These are phyloP conservation scores for Meiosimyza platycephala DNA, from an alignment of 2,888 invertebrate species.

Conservation along the genomic window DNA sequence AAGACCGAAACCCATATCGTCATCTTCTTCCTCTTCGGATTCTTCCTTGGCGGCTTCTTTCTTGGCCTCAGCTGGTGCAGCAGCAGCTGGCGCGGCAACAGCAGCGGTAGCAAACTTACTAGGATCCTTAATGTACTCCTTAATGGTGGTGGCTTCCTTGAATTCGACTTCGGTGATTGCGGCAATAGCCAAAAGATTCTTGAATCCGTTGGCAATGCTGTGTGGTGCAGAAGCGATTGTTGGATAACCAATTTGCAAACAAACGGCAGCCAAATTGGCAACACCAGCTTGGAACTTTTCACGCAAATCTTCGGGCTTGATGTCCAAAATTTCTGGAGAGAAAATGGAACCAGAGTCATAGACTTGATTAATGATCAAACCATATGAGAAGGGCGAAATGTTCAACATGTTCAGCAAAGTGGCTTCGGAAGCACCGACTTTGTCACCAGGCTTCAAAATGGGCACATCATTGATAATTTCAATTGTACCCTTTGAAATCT, in stretches of 20 bases:
- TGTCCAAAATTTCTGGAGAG: constrained; percentile 96
- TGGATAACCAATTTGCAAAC: constrained; percentile 94
- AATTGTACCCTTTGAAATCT: constrained; percentile 99
- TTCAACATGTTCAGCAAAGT: constrained; percentile 99
- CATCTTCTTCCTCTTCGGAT: constrained; percentile 84
- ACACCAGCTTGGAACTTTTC: constrained; percentile 93
- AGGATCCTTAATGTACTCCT: constrained; percentile 95
- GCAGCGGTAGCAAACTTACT: constrained; percentile 86
- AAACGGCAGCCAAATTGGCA: constrained; percentile 92
- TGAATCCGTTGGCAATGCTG: constrained; percentile 97
- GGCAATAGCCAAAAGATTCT: constrained; percentile 96
- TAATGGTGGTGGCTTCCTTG: constrained; percentile 92
- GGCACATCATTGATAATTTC: constrained; percentile 98
- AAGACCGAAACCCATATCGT: constrained; percentile 98
- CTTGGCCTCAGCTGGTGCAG: constrained; percentile 74
- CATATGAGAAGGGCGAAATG: constrained; percentile 99
- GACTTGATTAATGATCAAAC: constrained; percentile 94
- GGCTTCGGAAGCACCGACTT: constrained; percentile 98
- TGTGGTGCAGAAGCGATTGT: constrained; percentile 97
- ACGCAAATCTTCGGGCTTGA: constrained; percentile 95
- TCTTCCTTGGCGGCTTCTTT: constrained; percentile 81
- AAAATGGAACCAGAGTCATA: constrained; percentile 99
- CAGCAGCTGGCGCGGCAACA: constrained; percentile 72
- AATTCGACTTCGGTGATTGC: constrained; percentile 96
- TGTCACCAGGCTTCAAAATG: constrained; percentile 93